A percentile compares a stretch with the other conserved stretches of the same genome.
Evolutionary conservation across 2,888 invertebrate species (phyloP).

Genomic region (Poecilobothrus nobilitatus): DNA sequence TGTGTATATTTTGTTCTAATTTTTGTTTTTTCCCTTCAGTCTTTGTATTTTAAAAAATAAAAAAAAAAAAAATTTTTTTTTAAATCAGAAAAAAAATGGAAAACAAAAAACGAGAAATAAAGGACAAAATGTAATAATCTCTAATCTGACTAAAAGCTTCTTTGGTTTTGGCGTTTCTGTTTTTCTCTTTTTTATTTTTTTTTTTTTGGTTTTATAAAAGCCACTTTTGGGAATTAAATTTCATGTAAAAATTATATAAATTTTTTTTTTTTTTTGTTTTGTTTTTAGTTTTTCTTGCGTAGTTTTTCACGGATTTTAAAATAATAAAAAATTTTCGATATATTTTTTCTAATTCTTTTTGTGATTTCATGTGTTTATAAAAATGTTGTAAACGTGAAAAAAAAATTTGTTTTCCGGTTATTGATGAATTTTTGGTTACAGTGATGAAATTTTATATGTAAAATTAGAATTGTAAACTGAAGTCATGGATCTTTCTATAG

Average conservation of each 20-base stretch:
- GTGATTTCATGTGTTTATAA: neutral
- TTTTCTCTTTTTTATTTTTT: too few relatives aligned
- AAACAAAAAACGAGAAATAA: neutral
- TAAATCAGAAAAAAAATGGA: neutral
- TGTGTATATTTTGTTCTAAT: neutral
- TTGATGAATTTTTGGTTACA: too few relatives aligned
- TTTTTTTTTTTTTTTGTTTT: too few relatives aligned
- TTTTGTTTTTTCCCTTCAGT: neutral
- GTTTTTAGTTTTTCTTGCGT: neutral
- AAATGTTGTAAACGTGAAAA: neutral
- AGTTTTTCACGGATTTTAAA: neutral
- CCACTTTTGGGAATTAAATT: constrained; percentile 16
- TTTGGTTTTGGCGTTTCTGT: neutral
- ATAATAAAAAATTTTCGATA: neutral
- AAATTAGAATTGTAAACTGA: too few relatives aligned
- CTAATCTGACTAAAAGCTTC: constrained; percentile 23
- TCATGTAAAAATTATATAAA: neutral
- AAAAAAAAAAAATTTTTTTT: too few relatives aligned
- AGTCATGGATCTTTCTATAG: too few relatives aligned
- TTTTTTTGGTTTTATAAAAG: neutral
- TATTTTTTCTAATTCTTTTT: neutral
- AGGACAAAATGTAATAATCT: neutral
- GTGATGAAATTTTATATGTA: too few relatives aligned
- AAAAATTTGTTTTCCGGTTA: too few relatives aligned
- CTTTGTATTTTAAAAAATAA: neutral